Conservation (phyloP, 2,797 vertebrate genomes). For the Periophthalmus magnuspinnatus region DNA sequence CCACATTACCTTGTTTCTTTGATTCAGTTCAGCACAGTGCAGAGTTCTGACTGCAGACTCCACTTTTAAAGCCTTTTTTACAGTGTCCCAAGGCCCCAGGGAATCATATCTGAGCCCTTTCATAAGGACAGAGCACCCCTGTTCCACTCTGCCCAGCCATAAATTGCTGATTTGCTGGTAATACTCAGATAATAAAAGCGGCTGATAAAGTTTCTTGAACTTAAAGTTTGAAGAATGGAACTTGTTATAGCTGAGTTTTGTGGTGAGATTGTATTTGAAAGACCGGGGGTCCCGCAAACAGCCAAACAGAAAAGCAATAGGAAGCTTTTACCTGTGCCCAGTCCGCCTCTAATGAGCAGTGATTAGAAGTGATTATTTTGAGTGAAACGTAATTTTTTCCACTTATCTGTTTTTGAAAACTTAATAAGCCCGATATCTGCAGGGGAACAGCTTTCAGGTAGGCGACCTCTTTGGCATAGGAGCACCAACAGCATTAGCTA, state of each 20-base stretch:
- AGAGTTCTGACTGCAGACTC: conserved; percentile 17
- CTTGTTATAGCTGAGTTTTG: conserved; percentile 9
- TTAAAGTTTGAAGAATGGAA: conserved; percentile 45
- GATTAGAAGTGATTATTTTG: conserved; percentile 66
- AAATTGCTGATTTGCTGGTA: conserved; percentile 22
- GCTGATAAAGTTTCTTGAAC: conserved; percentile 39
- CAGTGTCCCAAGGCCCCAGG: conserved; percentile 7
- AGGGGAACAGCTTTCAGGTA: conserved; percentile 28
- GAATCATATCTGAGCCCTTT: conserved; percentile 21
- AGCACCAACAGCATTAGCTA: conserved; percentile 22
- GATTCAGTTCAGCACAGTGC: conserved; percentile 7
- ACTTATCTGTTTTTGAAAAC: conserved; percentile 47
- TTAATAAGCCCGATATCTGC: conserved; percentile 49
- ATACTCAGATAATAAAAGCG: conserved; percentile 34
- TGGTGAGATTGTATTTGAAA: conserved; percentile 40
- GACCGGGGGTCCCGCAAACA: conserved; percentile 39
- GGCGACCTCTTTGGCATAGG: conserved; percentile 24
- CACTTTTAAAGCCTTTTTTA: conserved; percentile 31
- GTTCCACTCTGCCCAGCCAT: conserved; percentile 11
- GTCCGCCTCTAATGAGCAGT: conserved; percentile 54
- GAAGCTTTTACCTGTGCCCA: conserved; percentile 26
- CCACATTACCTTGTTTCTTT: conserved; percentile 11
- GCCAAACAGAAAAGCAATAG: conserved; percentile 31
- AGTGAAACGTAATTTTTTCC: conserved; percentile 61
- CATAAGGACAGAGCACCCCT: conserved; percentile 13